Evolutionary conservation across 2,888 invertebrate species (phyloP).

Genomic region (Drosophila vallismaia): DNA sequence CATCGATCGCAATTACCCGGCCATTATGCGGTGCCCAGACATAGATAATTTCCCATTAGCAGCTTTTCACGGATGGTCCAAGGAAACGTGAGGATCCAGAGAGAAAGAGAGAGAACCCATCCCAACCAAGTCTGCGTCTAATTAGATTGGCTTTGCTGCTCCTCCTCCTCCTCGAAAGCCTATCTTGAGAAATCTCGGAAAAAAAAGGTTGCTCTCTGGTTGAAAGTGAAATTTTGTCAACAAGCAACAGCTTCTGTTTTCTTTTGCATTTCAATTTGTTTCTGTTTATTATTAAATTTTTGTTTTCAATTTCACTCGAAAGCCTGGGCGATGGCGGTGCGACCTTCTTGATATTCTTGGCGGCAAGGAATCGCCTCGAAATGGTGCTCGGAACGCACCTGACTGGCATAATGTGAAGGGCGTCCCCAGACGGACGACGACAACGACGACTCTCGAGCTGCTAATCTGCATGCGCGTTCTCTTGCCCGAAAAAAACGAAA

Average conservation of each 20-base stretch:
- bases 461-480: background rate
- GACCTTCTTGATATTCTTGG: slow-evolving; percentile 66
- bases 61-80: slow-evolving; percentile 55
- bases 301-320: slow-evolving; percentile 78
- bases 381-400: slow-evolving; percentile 38
- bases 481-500: slow-evolving; percentile 45
- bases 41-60: slow-evolving; percentile 48
- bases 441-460: background rate
- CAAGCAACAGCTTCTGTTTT: slow-evolving; percentile 18
- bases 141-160: slow-evolving; percentile 58
- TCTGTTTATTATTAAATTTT: slow-evolving; percentile 62
- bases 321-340: slow-evolving; percentile 45
- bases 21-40: slow-evolving; percentile 23
- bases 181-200: background rate
- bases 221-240: slow-evolving; percentile 72
- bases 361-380: slow-evolving; percentile 60
- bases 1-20: slow-evolving; percentile 39
- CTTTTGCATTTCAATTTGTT: slow-evolving; percentile 35
- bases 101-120: slow-evolving; percentile 47
- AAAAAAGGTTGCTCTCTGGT: slow-evolving; percentile 3
- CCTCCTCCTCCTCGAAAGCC: slow-evolving; percentile 24
- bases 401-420: slow-evolving; percentile 10
- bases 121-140: slow-evolving; percentile 35
- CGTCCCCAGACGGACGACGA: too few relatives aligned
- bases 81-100: slow-evolving; percentile 62